Evolutionary conservation across 1,140 invertebrate species (phyloP).

Genomic region (Listronotus bonariensis): DNA sequence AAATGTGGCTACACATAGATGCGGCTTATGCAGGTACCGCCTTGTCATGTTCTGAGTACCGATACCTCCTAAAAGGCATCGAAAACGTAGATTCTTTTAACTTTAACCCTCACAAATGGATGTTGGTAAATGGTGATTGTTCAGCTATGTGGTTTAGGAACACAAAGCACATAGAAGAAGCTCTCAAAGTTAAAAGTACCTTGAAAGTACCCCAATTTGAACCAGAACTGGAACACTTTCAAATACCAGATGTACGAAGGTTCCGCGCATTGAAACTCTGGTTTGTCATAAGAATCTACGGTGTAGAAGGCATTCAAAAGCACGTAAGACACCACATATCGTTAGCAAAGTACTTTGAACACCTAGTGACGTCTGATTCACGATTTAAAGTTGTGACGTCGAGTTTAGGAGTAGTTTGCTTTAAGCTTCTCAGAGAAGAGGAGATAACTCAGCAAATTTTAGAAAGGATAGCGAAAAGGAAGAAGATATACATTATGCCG

Average conservation of each 20-base stretch:
- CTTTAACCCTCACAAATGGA: slow-evolving; percentile 92
- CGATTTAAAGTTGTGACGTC: slow-evolving; percentile 73
- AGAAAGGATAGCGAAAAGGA: slow-evolving; percentile 75
- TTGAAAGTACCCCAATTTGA: slow-evolving; percentile 64
- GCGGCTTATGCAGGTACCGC: slow-evolving; percentile 89
- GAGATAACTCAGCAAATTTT: slow-evolving; percentile 73
- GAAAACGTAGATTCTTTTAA: slow-evolving; percentile 86
- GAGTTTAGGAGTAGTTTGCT: slow-evolving; percentile 84
- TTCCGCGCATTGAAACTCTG: slow-evolving; percentile 94
- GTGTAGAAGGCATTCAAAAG: slow-evolving; percentile 76
- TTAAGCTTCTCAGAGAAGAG: slow-evolving; percentile 79
- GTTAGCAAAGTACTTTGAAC: slow-evolving; percentile 78
- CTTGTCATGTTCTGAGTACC: slow-evolving; percentile 89
- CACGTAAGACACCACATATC: slow-evolving; percentile 78
- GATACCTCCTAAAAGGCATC: slow-evolving; percentile 77
- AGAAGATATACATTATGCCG: slow-evolving; percentile 83
- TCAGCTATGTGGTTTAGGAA: slow-evolving; percentile 87
- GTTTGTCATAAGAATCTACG: slow-evolving; percentile 87
- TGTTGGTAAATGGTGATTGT: slow-evolving; percentile 91
- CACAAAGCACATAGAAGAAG: slow-evolving; percentile 74
- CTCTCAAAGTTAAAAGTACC: slow-evolving; percentile 85
- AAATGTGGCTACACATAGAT: slow-evolving; percentile 87
- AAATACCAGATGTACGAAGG: slow-evolving; percentile 87
- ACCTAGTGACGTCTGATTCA: slow-evolving; percentile 68
- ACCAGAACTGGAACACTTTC: slow-evolving; percentile 92